A percentile compares a stretch with the other conserved stretches of the same genome.
phyloP scores from a whole-genome alignment of 2,888 invertebrate species.

The Periphyllus acericola region DNA sequence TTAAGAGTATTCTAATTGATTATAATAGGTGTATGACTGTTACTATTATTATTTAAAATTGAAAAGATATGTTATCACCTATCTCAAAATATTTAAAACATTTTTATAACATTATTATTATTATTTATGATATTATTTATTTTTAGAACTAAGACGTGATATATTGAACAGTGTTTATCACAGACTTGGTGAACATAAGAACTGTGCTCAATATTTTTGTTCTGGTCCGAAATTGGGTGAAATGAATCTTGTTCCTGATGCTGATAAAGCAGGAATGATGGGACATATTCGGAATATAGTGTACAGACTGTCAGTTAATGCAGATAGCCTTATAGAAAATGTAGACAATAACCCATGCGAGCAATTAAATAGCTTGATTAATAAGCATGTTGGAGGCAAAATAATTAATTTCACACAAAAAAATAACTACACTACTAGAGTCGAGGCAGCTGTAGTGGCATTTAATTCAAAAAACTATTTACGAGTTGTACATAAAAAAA shows the following conservation, averaged over 20 bases:
- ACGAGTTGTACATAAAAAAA: background rate
- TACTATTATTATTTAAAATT: too few relatives aligned
- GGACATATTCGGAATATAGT: background rate
- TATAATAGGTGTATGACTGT: too few relatives aligned
- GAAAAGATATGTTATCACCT: too few relatives aligned
- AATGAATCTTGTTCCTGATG: slow-evolving; percentile 1
- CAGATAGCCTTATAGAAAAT: slow-evolving; percentile 3
- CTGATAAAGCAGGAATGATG: slow-evolving; percentile 20
- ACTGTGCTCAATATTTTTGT: slow-evolving; percentile 2
- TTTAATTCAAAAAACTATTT: slow-evolving; percentile 29
- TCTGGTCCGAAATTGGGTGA: background rate
- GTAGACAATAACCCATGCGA: slow-evolving; percentile 7
- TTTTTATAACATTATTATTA: too few relatives aligned
- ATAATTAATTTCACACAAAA: background rate
- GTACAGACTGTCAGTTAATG: background rate
- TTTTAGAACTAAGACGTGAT: slow-evolving; percentile 16
- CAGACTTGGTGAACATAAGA: slow-evolving; percentile 20
- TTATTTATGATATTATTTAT: too few relatives aligned
- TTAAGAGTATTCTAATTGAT: background rate
- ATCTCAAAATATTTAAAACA: too few relatives aligned
- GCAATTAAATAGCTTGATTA: slow-evolving; percentile 10
- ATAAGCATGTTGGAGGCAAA: slow-evolving; percentile 18
- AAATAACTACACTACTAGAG: slow-evolving; percentile 16
- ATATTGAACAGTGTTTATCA: slow-evolving; percentile 27
- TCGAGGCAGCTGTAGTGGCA: slow-evolving; percentile 7